A percentile compares a stretch with the other conserved stretches of the same genome.
These are phyloP conservation scores for Phlogophora meticulosa DNA, from an alignment of 2,888 invertebrate genomes.

Conservation along the genomic window DNA sequence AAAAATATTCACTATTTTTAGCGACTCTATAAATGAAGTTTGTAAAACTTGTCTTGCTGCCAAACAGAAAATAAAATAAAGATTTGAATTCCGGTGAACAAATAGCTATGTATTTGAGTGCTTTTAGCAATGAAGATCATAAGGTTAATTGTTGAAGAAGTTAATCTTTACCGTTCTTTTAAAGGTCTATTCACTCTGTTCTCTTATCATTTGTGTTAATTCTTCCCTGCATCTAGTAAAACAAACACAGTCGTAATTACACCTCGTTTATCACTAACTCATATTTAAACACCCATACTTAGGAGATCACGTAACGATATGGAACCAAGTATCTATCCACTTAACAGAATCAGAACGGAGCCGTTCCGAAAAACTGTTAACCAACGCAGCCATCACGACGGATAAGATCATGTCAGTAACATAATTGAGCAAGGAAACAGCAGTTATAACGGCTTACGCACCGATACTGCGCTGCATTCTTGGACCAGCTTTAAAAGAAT, in stretches of 20 bases:
- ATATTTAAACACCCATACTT: constrained; percentile 59
- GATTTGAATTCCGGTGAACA: neutral
- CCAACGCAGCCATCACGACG: constrained; percentile 48
- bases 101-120: neutral
- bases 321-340: constrained; percentile 57
- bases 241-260: constrained; percentile 25
- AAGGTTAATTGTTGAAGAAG: neutral
- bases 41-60: neutral
- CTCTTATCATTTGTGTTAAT: constrained; percentile 43
- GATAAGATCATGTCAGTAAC: constrained; percentile 65
- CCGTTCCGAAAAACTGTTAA: constrained; percentile 55
- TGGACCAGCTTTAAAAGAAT: constrained; percentile 61
- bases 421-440: constrained; percentile 71
- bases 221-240: constrained; percentile 18
- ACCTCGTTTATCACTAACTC: constrained; percentile 54
- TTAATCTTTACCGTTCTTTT: neutral
- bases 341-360: constrained; percentile 63
- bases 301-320: constrained; percentile 52
- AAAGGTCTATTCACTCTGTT: constrained; percentile 15
- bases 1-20: neutral
- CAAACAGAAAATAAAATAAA: neutral
- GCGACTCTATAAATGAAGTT: neutral
- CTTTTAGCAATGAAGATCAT: neutral
- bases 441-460: constrained; percentile 63
- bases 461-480: constrained; percentile 67